Base-by-base conservation (phyloP, 2,113 vertebrate species). In the Brachypteracias leptosomus region DNA sequence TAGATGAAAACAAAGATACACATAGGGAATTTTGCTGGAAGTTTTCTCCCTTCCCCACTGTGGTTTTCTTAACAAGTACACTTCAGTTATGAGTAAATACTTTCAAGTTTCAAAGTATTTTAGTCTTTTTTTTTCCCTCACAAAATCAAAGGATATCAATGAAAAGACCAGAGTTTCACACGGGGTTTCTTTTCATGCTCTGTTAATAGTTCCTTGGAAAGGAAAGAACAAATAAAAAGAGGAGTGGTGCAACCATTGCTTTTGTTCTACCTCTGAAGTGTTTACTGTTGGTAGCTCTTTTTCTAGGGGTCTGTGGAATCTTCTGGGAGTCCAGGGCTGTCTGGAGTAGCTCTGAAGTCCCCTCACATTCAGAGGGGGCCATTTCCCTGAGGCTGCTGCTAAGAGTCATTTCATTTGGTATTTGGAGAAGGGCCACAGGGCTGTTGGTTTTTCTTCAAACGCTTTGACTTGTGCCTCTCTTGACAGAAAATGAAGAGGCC, bases 401-500 rank as follows among this genome's bases (percentile, higher is more conserved):
- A 72, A 85, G 40, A 13, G 22, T 71, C 61, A 35, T 26, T 47
- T 29, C 0, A 42, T 51, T 26, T 42, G 51, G 31, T 36, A 8
- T 83, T 70, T 73, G 65, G 65, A 89, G 77, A 61, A 74, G 51
- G 55, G 17, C 80, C 73, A 61, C 7, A n/a, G 42, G 42, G 66
- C 59, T 82, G 29, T 46, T 40, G 14, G 3, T 16, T 84, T 84
- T 57, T 13, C 18, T 67, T 24, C 0, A 7, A 19, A 19, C 59
- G 12, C 80, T 87, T 76, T 65, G 76, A 76, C 35, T 62, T 86
- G 40, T 6, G 6, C 40, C 72, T 94, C 80, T 90, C 63, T 79
- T 17, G 52, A 11, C 71, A 98, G 97, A 93, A 82, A 68, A 93
- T 26, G 57, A 92, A 68, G 89, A 94, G 26, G 36, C 46, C 13